A percentile compares a stretch with the other conserved stretches of the same genome.
Conservation (phyloP, 2,888 invertebrate species). For the Schrankia costaestrigalis region DNA sequence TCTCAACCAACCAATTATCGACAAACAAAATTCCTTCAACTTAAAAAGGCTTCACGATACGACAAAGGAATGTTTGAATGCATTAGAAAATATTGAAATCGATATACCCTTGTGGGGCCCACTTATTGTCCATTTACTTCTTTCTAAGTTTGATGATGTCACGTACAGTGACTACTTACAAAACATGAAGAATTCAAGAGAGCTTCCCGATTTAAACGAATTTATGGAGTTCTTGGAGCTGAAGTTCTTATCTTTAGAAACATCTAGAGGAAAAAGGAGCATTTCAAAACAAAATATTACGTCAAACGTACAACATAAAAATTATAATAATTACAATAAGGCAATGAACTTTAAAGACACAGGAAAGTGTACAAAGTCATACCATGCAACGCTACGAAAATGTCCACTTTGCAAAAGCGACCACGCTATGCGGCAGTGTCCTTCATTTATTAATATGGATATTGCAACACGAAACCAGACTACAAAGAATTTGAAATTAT, state of each 20-base stretch:
- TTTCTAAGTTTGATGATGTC: not conserved
- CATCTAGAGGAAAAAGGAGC: no score
- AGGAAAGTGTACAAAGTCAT: not conserved
- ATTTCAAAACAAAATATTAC: no score
- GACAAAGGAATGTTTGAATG: constrained; percentile 1
- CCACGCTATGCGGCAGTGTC: not conserved
- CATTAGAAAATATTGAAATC: not conserved
- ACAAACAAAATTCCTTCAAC: not conserved
- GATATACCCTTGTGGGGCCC: not conserved
- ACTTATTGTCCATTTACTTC: not conserved
- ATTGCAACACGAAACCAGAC: not conserved
- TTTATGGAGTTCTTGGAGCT: not conserved
- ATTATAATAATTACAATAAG: no score
- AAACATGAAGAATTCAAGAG: not conserved
- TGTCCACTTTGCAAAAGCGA: not conserved
- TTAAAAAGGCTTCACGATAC: constrained; percentile 4
- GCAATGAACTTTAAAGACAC: not conserved
- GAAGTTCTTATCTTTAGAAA: not conserved
- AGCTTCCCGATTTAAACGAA: not conserved
- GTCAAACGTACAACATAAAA: no score
- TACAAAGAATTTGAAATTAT: not conserved
- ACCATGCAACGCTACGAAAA: not conserved
- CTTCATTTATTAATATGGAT: not conserved
- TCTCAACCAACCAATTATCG: constrained; percentile 1
- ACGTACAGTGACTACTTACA: not conserved